Base-by-base conservation (phyloP, 2,113 vertebrate genomes). In the Anhinga anhinga region DNA sequence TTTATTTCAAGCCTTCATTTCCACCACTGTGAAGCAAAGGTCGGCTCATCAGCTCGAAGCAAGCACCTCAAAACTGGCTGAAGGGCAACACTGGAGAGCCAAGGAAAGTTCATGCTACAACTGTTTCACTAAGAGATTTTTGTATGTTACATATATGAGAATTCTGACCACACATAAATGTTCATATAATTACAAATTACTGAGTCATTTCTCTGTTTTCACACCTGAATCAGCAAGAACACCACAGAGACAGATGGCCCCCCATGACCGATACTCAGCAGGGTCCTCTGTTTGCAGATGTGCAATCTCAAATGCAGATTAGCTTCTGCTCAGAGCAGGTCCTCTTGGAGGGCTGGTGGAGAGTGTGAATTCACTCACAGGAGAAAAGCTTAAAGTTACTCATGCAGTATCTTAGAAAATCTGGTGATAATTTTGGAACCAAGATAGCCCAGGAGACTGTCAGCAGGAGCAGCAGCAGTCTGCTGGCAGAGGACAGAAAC, bases 341-440 rank as follows among this genome's bases (percentile, higher is more conserved):
- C 67, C 26, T 74, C 76, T 47, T 56, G 29, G 14, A 85, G 44
- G n/a, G 29, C 25, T 50, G 63, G 27, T 32, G 40, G 21, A 74
- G 29, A 77, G 6, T 2, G 4, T 27, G 36, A 83, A 86, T 65
- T 70, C 53, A 81, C 44, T 36, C 17, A 4, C 16, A n/a, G 44
- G 13, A 95, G 86, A 86, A 70, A 86, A 94, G 34, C 32, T 47
- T 42, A 8, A 70, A 42, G 70, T 76, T 86, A 91, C 23, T 92
- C 63, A 83, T 23, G 55, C 79, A 80, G 70, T 7, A 86, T 80
- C 62, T 58, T 86, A 58, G 85, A 88, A 96, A 94, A 90, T 13
- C 21, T 42, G 65, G 61, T 47, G 84, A 45, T 78, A 65, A 90
- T 73, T 93, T 70, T 93, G 76, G 79, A 95, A 92, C 15, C 22